Percentiles rank a stretch among this genome's conserved stretches.
Evolutionary conservation across 2,888 invertebrate genomes (phyloP).

Genomic region (Hypselothyrea guttata): DNA sequence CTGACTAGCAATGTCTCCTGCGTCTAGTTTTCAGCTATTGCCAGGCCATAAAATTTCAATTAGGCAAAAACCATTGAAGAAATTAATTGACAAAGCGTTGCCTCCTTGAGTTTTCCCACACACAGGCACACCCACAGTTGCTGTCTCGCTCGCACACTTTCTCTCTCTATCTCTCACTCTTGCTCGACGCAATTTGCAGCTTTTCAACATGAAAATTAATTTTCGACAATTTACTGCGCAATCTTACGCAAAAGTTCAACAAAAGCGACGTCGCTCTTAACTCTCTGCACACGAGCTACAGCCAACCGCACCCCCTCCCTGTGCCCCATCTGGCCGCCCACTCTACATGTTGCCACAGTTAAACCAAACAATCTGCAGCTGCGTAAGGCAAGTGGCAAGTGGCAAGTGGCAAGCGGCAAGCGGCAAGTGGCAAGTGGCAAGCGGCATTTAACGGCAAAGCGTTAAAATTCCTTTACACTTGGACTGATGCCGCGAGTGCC

Average conservation of each 20-base stretch:
- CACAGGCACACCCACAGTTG: constrained; percentile 16
- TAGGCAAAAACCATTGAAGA: constrained; percentile 78
- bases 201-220: constrained; percentile 79
- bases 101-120: constrained; percentile 48
- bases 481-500: constrained; percentile 54
- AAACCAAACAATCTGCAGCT: constrained; percentile 72
- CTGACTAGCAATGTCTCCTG: constrained; percentile 1
- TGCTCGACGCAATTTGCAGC: constrained; percentile 68
- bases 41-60: constrained; percentile 76
- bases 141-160: not conserved
- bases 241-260: constrained; percentile 79
- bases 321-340: not conserved
- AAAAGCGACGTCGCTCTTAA: constrained; percentile 60
- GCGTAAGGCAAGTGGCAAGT: constrained; percentile 31
- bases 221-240: constrained; percentile 80
- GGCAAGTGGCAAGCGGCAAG: constrained; percentile 13
- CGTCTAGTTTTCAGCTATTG: not conserved
- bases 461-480: constrained; percentile 76
- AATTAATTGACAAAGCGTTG: constrained; percentile 77
- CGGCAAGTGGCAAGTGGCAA: constrained; percentile 39
- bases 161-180: not conserved
- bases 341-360: constrained; percentile 31
- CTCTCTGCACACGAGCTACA: too few species aligned
- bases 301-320: constrained; percentile 1
- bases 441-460: constrained; percentile 63